These are phyloP conservation scores for Lissonota sp. DNA, from an alignment of 2,888 invertebrate species.

Conservation along the genomic window DNA sequence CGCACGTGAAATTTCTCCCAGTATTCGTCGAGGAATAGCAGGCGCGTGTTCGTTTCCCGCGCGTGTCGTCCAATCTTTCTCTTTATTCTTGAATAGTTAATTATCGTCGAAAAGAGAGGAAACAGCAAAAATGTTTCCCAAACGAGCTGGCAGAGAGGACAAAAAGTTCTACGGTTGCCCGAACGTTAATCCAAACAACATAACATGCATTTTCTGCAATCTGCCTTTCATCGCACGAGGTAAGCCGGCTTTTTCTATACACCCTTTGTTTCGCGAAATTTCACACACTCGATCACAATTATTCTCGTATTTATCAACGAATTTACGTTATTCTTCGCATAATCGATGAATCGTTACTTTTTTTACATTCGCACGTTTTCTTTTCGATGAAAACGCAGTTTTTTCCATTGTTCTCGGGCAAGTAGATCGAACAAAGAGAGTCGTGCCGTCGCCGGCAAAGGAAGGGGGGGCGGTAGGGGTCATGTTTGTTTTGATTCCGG, in stretches of 20 bases:
- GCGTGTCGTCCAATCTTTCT: not conserved
- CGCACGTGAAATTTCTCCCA: slow-evolving; percentile 26
- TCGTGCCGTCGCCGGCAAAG: not conserved
- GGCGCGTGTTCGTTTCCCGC: slow-evolving; percentile 11
- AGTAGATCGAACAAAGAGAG: not conserved
- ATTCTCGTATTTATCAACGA: slow-evolving; percentile 7
- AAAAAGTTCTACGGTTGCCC: not conserved
- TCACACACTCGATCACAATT: not conserved
- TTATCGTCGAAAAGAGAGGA: not conserved
- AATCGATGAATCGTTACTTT: not conserved
- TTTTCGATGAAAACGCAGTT: not conserved
- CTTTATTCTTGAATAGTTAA: not conserved
- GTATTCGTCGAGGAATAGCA: not conserved
- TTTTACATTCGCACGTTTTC: slow-evolving; percentile 33
- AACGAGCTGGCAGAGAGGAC: not conserved
- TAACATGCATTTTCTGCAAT: slow-evolving; percentile 72
- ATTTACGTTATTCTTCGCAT: not conserved
- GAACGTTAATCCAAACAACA: slow-evolving; percentile 62
- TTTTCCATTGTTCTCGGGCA: not conserved
- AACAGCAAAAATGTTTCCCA: slow-evolving; percentile 30
- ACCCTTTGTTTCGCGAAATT: slow-evolving; percentile 24
- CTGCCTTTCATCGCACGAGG: slow-evolving; percentile 65
- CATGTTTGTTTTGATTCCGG: slow-evolving; percentile 13
- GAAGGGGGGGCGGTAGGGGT: not conserved
- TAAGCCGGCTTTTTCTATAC: slow-evolving; percentile 59